Evolutionary conservation across 2,888 invertebrate species (phyloP), one percentile per base, ranked within the genome.

Genomic region (Salticus scenicus): DNA sequence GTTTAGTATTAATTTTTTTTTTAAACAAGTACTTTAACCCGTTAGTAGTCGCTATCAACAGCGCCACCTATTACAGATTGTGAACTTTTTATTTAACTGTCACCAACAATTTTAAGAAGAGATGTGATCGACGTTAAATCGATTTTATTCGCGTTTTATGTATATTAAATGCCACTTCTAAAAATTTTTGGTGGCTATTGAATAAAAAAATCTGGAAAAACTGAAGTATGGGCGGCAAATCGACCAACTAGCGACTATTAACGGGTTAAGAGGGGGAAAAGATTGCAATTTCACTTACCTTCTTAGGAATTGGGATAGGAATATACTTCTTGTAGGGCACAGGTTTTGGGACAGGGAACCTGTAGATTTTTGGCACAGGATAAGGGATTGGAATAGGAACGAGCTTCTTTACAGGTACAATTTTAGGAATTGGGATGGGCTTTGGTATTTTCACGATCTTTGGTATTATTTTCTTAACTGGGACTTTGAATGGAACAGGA

Each of bases 371-470:
- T 7, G 86, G 80, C 28, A 86, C 86, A 27, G 86, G 86, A 71
- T 78, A 76, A 24, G 86, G 86, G 30, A 86, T 86, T 14, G 80
- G 75, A 24, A 86, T 76, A 1, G 86, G 86, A 57, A 86, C 71
- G 8, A 20, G 31, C 12, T 86, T 86, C 76, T 86, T 86, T 0
- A 86, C 86, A 1, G 86, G 80, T 31, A 76, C 10, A 20, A 80
- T 75, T 33, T 86, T 86, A 5, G 75, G 75, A 0, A 86, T 30
- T 8, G 71, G 75, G 2, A 86, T 27, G 8, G 80, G n/a, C 27
- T 86, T 86, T 12, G 86, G 86, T 30, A 86, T 86, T 74, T 86
- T 86, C 57, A 86, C 86, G 27, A 86, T 75, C 27, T 86, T 86
- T 5, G 86, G 86, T 51, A 86, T 86, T 20, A 80, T 76, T 30